Conservation (phyloP, 2,888 invertebrate genomes). For the Rhopalosiphum nymphaeae region DNA sequence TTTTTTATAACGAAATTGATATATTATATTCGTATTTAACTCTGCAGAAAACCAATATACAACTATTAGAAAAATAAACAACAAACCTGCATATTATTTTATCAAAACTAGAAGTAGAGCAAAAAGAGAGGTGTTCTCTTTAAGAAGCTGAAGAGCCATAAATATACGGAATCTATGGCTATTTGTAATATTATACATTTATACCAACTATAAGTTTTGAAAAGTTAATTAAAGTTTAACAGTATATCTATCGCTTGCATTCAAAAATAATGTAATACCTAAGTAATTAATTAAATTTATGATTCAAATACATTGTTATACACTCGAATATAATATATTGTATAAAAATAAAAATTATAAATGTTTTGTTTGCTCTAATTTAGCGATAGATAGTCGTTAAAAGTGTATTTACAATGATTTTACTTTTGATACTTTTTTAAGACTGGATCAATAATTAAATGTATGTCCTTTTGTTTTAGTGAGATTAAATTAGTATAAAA, state of each 20-base stretch:
- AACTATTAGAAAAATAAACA: neutral
- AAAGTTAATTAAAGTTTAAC: neutral
- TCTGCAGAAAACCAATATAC: neutral
- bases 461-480: neutral
- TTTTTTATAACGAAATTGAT: neutral
- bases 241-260: neutral
- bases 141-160: neutral
- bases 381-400: neutral
- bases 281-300: neutral
- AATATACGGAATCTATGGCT: neutral
- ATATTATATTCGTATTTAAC: neutral
- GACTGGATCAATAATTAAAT: neutral
- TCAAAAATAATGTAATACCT: neutral
- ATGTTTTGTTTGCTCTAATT: neutral
- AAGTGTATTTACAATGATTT: neutral
- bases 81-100: neutral
- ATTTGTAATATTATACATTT: neutral
- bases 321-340: neutral
- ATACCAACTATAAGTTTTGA: neutral
- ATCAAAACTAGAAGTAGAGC: neutral
- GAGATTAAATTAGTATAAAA: neutral
- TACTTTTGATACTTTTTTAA: too few relatives aligned
- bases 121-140: neutral
- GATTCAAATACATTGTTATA: neutral
- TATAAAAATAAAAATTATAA: neutral